These are phyloP conservation scores for Rattus norvegicus DNA, from an alignment of 2,113 vertebrate genomes.

Conservation along the genomic window DNA sequence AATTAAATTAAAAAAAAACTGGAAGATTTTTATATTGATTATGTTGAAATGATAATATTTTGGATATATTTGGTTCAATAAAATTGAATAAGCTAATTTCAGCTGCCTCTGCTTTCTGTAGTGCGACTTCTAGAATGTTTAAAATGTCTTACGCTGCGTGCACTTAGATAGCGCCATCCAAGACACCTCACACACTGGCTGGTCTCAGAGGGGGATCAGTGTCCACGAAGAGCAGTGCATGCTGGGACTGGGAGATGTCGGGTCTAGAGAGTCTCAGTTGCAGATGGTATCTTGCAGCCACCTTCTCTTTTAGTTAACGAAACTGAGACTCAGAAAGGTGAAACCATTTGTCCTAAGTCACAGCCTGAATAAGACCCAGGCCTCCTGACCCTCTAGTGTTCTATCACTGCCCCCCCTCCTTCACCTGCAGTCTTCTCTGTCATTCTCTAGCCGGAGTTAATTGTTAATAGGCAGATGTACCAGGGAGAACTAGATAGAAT, in stretches of 20 bases:
- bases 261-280: background rate
- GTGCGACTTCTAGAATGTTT: background rate
- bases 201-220: background rate
- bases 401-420: background rate
- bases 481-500: background rate
- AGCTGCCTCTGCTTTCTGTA: slow-evolving; percentile 13
- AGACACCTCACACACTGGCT: background rate
- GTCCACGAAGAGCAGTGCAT: background rate
- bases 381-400: background rate
- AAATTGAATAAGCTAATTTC: slow-evolving; percentile 46
- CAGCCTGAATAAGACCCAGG: background rate
- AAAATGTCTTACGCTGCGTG: background rate
- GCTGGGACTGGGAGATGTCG: background rate
- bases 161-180: background rate
- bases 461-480: background rate
- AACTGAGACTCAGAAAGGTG: background rate
- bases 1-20: background rate
- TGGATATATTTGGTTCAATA: slow-evolving; percentile 57
- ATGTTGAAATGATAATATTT: slow-evolving; percentile 58
- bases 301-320: slow-evolving; percentile 37
- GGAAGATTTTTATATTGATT: slow-evolving; percentile 40
- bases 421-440: background rate
- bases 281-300: background rate
- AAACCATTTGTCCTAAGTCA: background rate
- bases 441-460: background rate